Evolutionary conservation across 2,113 vertebrate species (phyloP).

Genomic region (Podiceps cristatus): DNA sequence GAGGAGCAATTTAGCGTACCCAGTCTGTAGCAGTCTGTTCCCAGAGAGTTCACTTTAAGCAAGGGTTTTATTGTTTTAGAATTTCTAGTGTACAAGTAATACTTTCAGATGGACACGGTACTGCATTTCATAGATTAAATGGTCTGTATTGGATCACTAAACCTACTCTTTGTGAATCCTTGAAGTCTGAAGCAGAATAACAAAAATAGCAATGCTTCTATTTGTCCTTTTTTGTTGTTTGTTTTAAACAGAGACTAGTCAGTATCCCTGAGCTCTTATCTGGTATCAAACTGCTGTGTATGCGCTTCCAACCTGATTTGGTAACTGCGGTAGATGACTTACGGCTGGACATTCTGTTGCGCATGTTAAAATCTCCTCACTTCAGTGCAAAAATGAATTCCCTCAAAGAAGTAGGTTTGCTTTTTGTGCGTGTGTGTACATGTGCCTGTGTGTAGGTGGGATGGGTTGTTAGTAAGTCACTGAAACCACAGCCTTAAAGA

Average conservation of each 20-base stretch:
- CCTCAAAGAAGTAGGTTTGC: conserved; percentile 91
- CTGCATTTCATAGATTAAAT: neutral
- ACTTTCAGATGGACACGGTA: neutral
- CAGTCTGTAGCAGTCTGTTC: neutral
- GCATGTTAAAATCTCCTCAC: conserved; percentile 98
- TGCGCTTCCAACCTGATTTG: conserved; percentile 96
- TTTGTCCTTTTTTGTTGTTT: neutral
- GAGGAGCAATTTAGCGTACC: neutral
- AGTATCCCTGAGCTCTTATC: conserved; percentile 97
- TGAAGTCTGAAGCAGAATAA: neutral
- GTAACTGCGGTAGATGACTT: conserved; percentile 93
- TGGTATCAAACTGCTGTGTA: conserved; percentile 96
- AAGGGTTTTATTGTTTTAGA: neutral
- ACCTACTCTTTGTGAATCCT: neutral
- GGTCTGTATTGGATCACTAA: neutral
- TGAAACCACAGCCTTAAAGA: neutral
- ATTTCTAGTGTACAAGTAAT: neutral
- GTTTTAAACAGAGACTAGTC: conserved; percentile 85
- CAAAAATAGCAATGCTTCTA: neutral
- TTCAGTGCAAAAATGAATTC: conserved; percentile 99
- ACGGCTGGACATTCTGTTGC: conserved; percentile 92
- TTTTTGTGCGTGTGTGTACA: accelerated
- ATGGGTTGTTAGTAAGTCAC: neutral
- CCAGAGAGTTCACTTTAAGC: neutral
- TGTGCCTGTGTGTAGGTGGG: neutral